Percentiles rank a stretch among this genome's conserved stretches.
These are phyloP conservation scores for Morinoia aosen DNA, from an alignment of 2,888 invertebrate genomes.

Conservation along the genomic window DNA sequence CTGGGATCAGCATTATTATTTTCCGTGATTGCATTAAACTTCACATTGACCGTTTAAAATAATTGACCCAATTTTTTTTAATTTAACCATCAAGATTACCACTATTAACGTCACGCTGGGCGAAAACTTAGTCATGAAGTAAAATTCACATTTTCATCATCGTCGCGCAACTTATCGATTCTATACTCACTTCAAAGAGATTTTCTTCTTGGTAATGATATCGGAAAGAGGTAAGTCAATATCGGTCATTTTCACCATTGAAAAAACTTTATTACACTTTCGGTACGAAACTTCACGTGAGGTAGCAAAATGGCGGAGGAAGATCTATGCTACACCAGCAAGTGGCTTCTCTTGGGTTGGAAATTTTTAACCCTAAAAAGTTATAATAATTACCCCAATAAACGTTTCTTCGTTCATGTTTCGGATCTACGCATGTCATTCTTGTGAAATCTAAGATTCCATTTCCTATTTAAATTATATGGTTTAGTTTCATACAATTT, in stretches of 20 bases:
- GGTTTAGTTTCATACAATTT: no score
- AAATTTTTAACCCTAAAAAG: not conserved
- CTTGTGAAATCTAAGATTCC: no score
- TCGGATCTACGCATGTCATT: no score
- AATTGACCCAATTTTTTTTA: no score
- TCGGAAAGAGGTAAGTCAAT: constrained; percentile 25
- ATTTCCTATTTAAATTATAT: no score
- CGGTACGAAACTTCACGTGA: not conserved
- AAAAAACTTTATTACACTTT: not conserved
- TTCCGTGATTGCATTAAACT: no score
- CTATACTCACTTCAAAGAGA: not conserved
- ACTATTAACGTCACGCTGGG: no score
- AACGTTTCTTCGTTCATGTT: no score
- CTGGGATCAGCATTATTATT: no score
- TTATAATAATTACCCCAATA: not conserved
- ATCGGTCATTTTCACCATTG: constrained; percentile 25
- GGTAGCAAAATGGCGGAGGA: not conserved
- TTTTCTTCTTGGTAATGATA: constrained; percentile 31
- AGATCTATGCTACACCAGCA: not conserved
- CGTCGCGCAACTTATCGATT: not conserved
- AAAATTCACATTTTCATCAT: not conserved
- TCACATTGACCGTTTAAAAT: no score
- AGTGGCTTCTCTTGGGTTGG: not conserved
- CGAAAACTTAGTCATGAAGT: not conserved
- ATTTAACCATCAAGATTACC: no score